A percentile compares a stretch with the other conserved stretches of the same genome.
Evolutionary conservation across 2,797 vertebrate genomes (phyloP).

Genomic region (Galago senegalensis): DNA sequence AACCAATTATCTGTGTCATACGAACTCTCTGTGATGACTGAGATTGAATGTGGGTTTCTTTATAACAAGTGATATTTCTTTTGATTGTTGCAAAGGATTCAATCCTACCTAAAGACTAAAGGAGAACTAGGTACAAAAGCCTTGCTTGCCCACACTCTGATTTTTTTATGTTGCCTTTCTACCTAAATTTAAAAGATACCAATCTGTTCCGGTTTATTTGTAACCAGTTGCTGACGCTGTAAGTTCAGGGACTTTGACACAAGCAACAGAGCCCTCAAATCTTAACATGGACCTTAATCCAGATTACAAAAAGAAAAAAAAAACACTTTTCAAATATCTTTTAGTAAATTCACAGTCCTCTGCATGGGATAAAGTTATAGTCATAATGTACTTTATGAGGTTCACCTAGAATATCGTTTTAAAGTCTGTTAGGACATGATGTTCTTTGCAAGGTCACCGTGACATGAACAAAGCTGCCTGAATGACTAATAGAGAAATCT

Average conservation of each 20-base stretch:
- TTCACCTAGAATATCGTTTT: conserved; percentile 81
- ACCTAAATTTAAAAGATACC: conserved; percentile 1
- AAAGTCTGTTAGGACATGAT: conserved; percentile 79
- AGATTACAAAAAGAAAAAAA: not conserved
- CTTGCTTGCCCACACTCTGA: not conserved
- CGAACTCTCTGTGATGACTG: not conserved
- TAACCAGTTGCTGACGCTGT: not conserved
- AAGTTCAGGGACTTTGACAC: conserved; percentile 38
- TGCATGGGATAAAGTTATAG: conserved; percentile 72
- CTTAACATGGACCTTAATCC: not conserved
- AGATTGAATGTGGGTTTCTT: not conserved
- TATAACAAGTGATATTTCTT: not conserved
- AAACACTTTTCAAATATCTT: not conserved
- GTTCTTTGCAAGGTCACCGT: conserved; percentile 89
- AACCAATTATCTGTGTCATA: not conserved
- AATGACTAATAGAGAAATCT: conserved; percentile 85
- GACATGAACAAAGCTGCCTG: conserved; percentile 85
- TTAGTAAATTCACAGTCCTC: conserved; percentile 59
- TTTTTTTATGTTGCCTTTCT: not conserved
- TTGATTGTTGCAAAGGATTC: conserved; percentile 5
- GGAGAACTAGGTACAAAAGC: not conserved
- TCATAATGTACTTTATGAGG: conserved; percentile 72
- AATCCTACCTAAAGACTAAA: not conserved
- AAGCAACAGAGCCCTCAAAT: not conserved
- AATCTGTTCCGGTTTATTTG: not conserved